Evolutionary conservation across 2,888 invertebrate species (phyloP).

Genomic region (Agriotes lineatus): DNA sequence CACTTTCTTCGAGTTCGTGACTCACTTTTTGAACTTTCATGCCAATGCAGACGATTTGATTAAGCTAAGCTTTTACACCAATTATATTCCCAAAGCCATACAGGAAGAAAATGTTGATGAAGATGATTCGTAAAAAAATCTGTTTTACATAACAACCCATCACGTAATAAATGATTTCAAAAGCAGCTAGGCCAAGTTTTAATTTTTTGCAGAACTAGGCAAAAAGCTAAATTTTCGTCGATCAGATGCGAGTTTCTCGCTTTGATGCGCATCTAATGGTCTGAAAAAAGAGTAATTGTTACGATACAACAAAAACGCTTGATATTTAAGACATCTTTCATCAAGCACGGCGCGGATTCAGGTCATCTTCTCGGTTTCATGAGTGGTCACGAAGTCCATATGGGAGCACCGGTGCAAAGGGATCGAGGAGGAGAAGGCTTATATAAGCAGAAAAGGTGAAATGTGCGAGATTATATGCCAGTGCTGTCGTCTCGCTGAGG

Average conservation of each 20-base stretch:
- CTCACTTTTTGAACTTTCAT: constrained; percentile 28
- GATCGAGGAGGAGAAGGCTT: constrained; percentile 35
- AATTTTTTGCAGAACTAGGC: too few relatives aligned
- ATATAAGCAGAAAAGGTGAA: constrained; percentile 40
- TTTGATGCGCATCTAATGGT: too few relatives aligned
- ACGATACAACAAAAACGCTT: constrained; percentile 2
- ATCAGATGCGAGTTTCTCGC: too few relatives aligned
- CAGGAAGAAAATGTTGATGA: too few relatives aligned
- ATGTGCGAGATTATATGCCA: constrained; percentile 28
- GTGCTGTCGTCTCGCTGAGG: constrained; percentile 29
- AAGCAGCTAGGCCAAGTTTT: not conserved
- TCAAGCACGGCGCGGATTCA: constrained; percentile 27
- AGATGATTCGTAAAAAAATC: too few relatives aligned
- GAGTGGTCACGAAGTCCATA: constrained; percentile 34
- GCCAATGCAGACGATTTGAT: constrained; percentile 1
- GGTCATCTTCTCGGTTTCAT: constrained; percentile 38
- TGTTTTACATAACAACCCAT: too few relatives aligned
- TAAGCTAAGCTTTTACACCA: too few relatives aligned
- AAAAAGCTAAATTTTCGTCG: too few relatives aligned
- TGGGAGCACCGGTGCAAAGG: constrained; percentile 8
- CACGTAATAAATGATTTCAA: too few relatives aligned
- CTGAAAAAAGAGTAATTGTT: not conserved
- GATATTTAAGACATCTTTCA: constrained; percentile 18
- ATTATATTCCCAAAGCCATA: too few relatives aligned
- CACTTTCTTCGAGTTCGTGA: constrained; percentile 41